Evolutionary conservation across 2,797 vertebrate species (phyloP), one percentile per base, ranked within the genome.

Genomic region (Hipposideros larvatus): DNA sequence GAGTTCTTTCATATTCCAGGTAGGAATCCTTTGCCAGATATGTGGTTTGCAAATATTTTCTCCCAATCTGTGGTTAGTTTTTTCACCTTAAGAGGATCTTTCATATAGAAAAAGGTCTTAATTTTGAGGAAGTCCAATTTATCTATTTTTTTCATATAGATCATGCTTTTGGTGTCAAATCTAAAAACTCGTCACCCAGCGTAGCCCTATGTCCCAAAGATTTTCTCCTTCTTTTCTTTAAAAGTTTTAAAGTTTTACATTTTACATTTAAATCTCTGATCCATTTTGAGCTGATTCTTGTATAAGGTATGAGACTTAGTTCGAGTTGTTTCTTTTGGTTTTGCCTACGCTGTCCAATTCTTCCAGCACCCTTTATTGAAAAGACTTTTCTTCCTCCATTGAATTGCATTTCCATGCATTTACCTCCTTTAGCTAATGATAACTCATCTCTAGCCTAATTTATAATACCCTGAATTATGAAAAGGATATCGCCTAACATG

Each of bases 271-370:
- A 78, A 48, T n/a, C 65, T 57, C 3, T 11, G n/a, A 48, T 4
- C 53, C 53, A 13, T n/a, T 55, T 66, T 51, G 75, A 43, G n/a
- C 9, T 26, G 10, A 26, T 61, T 61, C 34, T 34, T 10, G 0
- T 9, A 15, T 19, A 28, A 59, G 14, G 14, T 8, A 4, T 1
- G 71, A 63, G 85, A 11, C 11, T 41, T 46, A 4, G 1, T 31
- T 24, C 5, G 11, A 48, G 37, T 26, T 77, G 24, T 19, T 26
- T 14, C 51, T 53, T 26, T 10, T 21, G 15, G 22, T 31, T 89
- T 31, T 34, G 41, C 7, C n/a, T 13, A 2, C 7, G 31, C 31
- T 0, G 5, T 9, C 53, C 26, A 10, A 2, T 26, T 5, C 16
- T 34, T 24, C n/a, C 31, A 7, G 3, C 0, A 28, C 16, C 34